These are phyloP conservation scores for Grus americana DNA, from an alignment of 2,113 vertebrate species.

Conservation along the genomic window DNA sequence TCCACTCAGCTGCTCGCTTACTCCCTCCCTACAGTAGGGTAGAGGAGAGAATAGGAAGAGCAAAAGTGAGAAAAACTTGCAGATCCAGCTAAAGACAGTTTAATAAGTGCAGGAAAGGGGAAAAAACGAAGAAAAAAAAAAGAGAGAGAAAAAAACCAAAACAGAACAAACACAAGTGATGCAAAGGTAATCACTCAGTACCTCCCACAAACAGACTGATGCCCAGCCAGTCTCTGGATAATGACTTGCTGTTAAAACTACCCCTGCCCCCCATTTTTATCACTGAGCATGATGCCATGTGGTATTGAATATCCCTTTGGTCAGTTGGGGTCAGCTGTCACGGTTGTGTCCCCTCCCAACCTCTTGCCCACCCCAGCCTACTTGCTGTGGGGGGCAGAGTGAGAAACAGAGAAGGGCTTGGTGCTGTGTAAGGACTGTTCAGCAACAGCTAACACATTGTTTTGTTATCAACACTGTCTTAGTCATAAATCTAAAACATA, in stretches of 20 bases:
- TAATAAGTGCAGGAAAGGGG: not conserved
- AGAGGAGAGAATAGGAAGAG: not conserved
- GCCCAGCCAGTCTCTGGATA: not conserved
- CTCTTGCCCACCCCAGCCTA: not conserved
- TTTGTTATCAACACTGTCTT: not conserved
- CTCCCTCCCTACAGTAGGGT: fast-evolving
- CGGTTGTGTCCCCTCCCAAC: not conserved
- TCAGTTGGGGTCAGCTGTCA: not conserved
- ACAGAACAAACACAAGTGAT: too few species aligned
- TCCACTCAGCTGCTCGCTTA: fast-evolving
- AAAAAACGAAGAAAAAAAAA: too few species aligned
- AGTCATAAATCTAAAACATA: not conserved
- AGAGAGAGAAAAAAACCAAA: too few species aligned
- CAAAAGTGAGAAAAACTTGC: not conserved
- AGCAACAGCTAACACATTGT: not conserved
- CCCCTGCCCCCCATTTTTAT: not conserved
- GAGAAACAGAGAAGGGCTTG: not conserved
- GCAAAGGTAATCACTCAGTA: not conserved
- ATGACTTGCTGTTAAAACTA: not conserved
- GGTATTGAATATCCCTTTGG: not conserved
- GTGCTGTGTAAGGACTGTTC: not conserved
- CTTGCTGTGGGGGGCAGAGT: not conserved
- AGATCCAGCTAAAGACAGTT: not conserved
- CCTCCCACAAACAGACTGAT: not conserved
- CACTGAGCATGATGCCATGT: fast-evolving